Evolutionary conservation across 23 tunicate genomes (phyloP).

Genomic region (Corella eumyota): DNA sequence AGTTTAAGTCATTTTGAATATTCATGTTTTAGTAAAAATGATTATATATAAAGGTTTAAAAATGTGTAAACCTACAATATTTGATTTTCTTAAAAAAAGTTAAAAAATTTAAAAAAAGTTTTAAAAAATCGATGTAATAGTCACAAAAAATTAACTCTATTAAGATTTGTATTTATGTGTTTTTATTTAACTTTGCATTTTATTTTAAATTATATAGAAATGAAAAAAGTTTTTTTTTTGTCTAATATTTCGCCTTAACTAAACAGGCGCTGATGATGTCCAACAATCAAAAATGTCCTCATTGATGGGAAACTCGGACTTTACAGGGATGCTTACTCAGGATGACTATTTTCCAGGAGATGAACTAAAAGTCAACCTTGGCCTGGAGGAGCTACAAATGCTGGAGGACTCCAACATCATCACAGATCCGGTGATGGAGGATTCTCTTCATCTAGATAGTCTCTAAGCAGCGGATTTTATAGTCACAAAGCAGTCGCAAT

Average conservation of each 20-base stretch:
- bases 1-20: too few species aligned
- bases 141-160: too few species aligned
- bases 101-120: too few species aligned
- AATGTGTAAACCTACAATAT: too few species aligned
- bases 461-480: too few species aligned
- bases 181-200: not conserved
- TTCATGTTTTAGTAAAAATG: too few species aligned
- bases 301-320: not conserved
- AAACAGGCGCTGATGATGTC: slow-evolving; percentile 5
- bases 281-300: slow-evolving; percentile 3
- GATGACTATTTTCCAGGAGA: slow-evolving; percentile 76
- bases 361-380: slow-evolving; percentile 61
- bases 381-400: slow-evolving; percentile 84
- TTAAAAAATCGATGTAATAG: too few species aligned
- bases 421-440: slow-evolving; percentile 74
- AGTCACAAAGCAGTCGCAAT: too few species aligned
- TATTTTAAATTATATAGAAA: not conserved
- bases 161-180: not conserved
- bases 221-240: not conserved
- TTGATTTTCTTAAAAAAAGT: too few species aligned
- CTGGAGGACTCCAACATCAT: slow-evolving; percentile 49
- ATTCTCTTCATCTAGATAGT: slow-evolving; percentile 19
- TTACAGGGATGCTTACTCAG: not conserved
- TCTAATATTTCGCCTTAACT: too few species aligned
- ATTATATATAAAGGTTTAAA: too few species aligned